These are phyloP conservation scores for Nycticryphes semicollaris DNA, from an alignment of 2,113 vertebrate genomes.

Conservation along the genomic window DNA sequence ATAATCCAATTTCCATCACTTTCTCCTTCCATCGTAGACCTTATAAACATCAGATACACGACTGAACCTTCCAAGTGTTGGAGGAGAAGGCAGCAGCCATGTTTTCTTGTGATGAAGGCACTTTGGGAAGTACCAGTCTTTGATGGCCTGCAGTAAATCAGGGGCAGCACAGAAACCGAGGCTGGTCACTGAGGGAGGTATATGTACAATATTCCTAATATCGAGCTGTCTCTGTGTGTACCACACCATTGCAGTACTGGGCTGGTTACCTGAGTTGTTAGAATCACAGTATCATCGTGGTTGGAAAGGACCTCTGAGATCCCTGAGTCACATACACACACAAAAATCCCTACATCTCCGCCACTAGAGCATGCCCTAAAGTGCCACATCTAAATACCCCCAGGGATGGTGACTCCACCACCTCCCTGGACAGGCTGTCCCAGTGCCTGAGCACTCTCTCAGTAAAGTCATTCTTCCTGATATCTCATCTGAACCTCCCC, in stretches of 20 bases:
- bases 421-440: no score
- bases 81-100: background rate
- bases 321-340: no score
- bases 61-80: background rate
- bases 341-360: no score
- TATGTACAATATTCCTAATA: background rate
- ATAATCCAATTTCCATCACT: background rate
- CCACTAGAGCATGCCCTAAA: no score
- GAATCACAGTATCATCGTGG: no score
- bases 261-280: no score
- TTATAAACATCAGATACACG: background rate
- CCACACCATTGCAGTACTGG: background rate
- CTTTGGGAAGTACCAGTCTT: background rate
- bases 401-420: no score
- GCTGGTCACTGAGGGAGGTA: background rate
- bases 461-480: no score
- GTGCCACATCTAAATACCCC: no score
- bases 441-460: no score
- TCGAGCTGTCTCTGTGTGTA: background rate
- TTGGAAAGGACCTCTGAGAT: no score
- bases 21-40: background rate
- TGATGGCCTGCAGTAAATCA: background rate
- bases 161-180: background rate
- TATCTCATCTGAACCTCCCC: no score
- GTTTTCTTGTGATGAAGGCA: background rate